Percentiles rank a stretch among this genome's conserved stretches.
Conservation (phyloP, 2,113 vertebrate genomes). For the Struthidea cinerea region DNA sequence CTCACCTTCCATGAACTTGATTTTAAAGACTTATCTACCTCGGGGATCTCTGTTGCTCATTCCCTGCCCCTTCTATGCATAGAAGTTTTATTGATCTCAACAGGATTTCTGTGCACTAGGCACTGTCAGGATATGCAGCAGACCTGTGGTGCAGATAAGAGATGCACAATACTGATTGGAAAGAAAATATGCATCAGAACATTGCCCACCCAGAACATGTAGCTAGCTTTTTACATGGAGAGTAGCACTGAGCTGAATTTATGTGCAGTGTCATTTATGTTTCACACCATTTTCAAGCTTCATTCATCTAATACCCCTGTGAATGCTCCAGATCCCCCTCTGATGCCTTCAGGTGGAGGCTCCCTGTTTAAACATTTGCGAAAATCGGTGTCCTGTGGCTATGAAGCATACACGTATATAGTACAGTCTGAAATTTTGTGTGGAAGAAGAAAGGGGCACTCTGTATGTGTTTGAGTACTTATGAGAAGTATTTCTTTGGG, state of each 20-base stretch:
- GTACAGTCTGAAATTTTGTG: background rate
- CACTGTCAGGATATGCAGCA: background rate
- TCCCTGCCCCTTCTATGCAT: background rate
- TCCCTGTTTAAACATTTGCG: background rate
- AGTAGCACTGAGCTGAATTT: background rate
- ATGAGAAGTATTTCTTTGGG: background rate
- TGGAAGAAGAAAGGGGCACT: background rate
- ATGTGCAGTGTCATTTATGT: background rate
- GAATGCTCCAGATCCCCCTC: background rate
- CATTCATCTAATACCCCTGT: background rate
- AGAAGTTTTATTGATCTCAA: conserved; percentile 8
- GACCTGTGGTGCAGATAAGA: background rate
- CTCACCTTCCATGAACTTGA: conserved; percentile 27
- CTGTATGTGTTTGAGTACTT: background rate
- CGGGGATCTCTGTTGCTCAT: background rate
- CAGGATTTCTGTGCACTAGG: background rate
- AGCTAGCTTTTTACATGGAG: background rate
- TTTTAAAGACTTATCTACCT: conserved; percentile 11
- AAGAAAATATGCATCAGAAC: background rate
- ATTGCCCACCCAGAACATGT: background rate
- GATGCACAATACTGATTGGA: background rate
- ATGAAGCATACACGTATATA: background rate
- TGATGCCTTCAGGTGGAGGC: background rate
- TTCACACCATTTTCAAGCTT: background rate
- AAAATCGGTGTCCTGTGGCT: background rate